Percentiles rank a stretch among this genome's conserved stretches.
phyloP scores from a whole-genome alignment of 1,140 invertebrate genomes.

The Drosophila mojavensis region DNA sequence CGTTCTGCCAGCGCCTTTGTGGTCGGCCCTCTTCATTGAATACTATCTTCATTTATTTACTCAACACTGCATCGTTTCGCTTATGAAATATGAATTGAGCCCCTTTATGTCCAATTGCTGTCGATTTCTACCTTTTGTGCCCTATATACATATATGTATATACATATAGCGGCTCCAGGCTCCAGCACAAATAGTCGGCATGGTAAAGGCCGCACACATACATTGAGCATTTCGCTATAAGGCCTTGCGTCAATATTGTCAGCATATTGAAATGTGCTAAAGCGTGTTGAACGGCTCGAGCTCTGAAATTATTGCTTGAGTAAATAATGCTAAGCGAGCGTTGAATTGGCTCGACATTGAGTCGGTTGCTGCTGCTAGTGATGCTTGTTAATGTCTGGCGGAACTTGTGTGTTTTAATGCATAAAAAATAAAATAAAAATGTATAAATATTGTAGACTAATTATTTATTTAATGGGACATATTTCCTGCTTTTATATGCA shows the following conservation, averaged over 20 bases:
- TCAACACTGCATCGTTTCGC: constrained; percentile 19
- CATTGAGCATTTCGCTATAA: neutral
- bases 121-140: neutral
- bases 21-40: too few relatives aligned
- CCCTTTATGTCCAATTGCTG: neutral
- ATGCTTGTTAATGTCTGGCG: neutral
- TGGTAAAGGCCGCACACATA: constrained; percentile 6
- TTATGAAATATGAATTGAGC: constrained; percentile 30
- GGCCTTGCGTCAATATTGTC: constrained; percentile 32
- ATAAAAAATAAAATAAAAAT: too few relatives aligned
- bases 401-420: too few relatives aligned
- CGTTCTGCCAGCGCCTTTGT: too few relatives aligned
- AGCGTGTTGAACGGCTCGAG: neutral
- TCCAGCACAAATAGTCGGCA: constrained; percentile 8
- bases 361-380: too few relatives aligned
- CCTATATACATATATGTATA: too few relatives aligned
- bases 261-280: constrained; percentile 19
- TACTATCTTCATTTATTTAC: constrained; percentile 11
- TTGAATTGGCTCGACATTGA: constrained; percentile 5
- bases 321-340: constrained; percentile 14
- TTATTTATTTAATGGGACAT: too few relatives aligned
- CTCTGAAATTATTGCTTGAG: constrained; percentile 8
- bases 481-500: too few relatives aligned
- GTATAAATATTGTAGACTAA: too few relatives aligned
- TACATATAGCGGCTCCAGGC: constrained; percentile 9